Evolutionary conservation across 2,797 vertebrate species (phyloP).

Genomic region (Hippoglossus hippoglossus): DNA sequence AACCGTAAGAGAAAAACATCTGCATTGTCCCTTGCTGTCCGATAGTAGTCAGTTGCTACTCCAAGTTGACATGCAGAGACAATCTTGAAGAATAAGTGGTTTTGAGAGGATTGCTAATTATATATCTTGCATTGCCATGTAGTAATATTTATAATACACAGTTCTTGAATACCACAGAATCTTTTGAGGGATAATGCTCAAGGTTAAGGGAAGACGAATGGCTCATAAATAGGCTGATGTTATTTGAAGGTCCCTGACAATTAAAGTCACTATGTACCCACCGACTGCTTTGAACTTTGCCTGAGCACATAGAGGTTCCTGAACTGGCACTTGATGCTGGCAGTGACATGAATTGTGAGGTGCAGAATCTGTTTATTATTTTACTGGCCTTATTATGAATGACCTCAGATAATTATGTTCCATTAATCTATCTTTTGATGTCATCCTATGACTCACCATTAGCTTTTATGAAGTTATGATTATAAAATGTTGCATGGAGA

Average conservation of each 20-base stretch:
- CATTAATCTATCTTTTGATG: background rate
- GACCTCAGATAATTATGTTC: background rate
- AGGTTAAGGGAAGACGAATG: background rate
- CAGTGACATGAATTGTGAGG: background rate
- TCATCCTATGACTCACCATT: background rate
- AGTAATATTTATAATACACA: background rate
- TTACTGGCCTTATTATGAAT: background rate
- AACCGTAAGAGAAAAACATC: too few species aligned
- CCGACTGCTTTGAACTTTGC: background rate
- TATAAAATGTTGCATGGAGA: background rate
- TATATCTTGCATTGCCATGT: background rate
- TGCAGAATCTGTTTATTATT: background rate
- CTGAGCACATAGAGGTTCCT: background rate
- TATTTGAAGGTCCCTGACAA: too few species aligned
- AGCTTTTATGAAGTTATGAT: background rate
- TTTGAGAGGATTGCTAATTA: background rate
- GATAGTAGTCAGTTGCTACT: too few species aligned
- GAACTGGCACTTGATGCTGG: background rate
- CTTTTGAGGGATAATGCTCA: too few species aligned
- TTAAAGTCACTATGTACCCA: too few species aligned
- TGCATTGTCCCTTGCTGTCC: too few species aligned
- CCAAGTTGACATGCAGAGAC: too few species aligned
- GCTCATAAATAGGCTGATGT: background rate
- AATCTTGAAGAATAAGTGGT: too few species aligned
- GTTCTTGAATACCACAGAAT: background rate